These are phyloP conservation scores for Heterodera carotae DNA, from an alignment of 1,140 invertebrate genomes.

Conservation along the genomic window DNA sequence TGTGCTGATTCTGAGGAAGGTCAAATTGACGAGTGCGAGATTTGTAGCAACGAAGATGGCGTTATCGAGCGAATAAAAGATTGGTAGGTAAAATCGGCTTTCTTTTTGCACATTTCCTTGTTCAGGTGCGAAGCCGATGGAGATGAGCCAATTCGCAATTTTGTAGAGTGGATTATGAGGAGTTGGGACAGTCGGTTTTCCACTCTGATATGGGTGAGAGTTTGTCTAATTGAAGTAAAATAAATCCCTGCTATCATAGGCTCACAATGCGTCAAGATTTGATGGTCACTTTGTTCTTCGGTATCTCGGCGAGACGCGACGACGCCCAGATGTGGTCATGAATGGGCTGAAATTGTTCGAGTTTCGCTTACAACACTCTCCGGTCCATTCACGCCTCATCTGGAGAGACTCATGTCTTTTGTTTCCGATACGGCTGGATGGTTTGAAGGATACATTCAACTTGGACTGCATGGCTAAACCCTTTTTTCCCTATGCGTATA, in stretches of 20 bases:
- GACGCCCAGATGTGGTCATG: not conserved
- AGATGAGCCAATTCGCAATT: not conserved
- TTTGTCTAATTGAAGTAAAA: not conserved
- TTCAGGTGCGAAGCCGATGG: not conserved
- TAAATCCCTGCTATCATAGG: not conserved
- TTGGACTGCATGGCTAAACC: not conserved
- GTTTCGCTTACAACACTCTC: not conserved
- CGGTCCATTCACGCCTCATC: not conserved
- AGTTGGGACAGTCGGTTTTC: not conserved
- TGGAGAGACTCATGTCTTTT: constrained; percentile 1
- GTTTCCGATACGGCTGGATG: not conserved
- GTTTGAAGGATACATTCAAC: not conserved
- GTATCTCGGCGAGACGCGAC: not conserved
- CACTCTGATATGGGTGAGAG: not conserved
- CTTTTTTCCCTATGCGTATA: not conserved
- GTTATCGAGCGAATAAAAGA: not conserved
- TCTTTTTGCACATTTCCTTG: not conserved
- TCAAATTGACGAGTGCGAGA: not conserved
- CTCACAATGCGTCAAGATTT: not conserved
- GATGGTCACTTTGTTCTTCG: not conserved
- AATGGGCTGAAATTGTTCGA: constrained; percentile 6
- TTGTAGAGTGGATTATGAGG: not conserved
- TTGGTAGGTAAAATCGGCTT: not conserved
- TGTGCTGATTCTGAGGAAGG: not conserved
- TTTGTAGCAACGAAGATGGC: not conserved